These are phyloP conservation scores for Scomberomorus guttatus DNA, from an alignment of 2,797 vertebrate species.

Conservation along the genomic window DNA sequence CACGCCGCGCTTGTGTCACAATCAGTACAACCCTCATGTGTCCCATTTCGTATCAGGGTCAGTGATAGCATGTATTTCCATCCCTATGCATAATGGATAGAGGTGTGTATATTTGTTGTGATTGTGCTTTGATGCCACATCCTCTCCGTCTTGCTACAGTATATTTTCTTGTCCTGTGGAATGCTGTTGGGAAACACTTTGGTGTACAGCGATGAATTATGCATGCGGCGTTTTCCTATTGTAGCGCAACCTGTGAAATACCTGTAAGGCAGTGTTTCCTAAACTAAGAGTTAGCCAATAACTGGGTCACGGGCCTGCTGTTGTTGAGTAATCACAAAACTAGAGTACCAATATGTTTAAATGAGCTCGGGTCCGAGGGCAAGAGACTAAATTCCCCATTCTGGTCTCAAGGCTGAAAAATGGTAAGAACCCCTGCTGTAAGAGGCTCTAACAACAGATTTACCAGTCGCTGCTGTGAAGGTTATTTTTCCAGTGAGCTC, in stretches of 20 bases:
- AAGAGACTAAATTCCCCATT: slow-evolving; percentile 46
- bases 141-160: slow-evolving; percentile 19
- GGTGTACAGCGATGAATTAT: slow-evolving; percentile 49
- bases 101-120: slow-evolving; percentile 26
- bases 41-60: slow-evolving; percentile 45
- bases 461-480: slow-evolving; percentile 50
- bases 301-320: slow-evolving; percentile 50
- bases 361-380: slow-evolving; percentile 49
- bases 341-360: slow-evolving; percentile 42
- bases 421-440: slow-evolving; percentile 30
- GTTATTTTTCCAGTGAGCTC: slow-evolving; percentile 72
- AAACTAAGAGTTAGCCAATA: slow-evolving; percentile 34
- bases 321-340: slow-evolving; percentile 58
- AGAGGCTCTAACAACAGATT: slow-evolving; percentile 52
- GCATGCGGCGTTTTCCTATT: slow-evolving; percentile 37
- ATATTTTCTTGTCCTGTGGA: slow-evolving; percentile 3
- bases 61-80: slow-evolving; percentile 44
- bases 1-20: slow-evolving; percentile 43
- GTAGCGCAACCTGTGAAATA: slow-evolving; percentile 50
- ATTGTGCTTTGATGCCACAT: slow-evolving; percentile 18
- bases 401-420: slow-evolving; percentile 41
- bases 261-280: slow-evolving; percentile 47
- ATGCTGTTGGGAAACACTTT: slow-evolving; percentile 25
- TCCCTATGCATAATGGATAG: slow-evolving; percentile 27
- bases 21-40: slow-evolving; percentile 39